Base-by-base conservation (phyloP, 1,140 invertebrate genomes). In the Samia ricini region DNA sequence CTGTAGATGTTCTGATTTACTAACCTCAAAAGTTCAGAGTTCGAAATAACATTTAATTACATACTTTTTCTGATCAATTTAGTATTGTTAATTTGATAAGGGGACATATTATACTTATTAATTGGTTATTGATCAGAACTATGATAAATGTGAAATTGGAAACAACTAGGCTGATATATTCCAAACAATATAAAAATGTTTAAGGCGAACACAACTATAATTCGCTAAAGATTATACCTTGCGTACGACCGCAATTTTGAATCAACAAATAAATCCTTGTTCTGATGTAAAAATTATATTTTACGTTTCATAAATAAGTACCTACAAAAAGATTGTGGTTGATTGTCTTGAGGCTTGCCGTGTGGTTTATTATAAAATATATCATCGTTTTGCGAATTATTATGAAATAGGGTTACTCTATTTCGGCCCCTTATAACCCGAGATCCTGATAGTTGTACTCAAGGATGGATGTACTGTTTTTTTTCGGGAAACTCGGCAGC, bases 201-300 rank as follows among this genome's bases (percentile, higher is more conserved):
- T 77, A 72, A 68, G 69, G 62, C 72, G 66, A 74, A 76, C 69
- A 59, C 69, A 77, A 72, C 63, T 60, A 72, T 83, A 83, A 81
- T 81, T 79, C 76, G 75, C 74, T 77, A 77, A 77, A 83, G 77
- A 83, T 83, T 81, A 81, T 69, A 83, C 63, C 68, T 74, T 79
- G 64, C 61, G 36, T 33, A 51, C 42, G 60, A 15, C 61, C 63
- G 69, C 12, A 42, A 61, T 62, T 61, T 59, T 63, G 52, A 58
- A 66, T 71, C 76, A 71, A 81, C 80, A 80, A 78, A 78, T 81
- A 82, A 82, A 76, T 74, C 78, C 71, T 65, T 1, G 55, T 64
- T 64, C 74, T 82, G 81, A 84, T 79, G 72, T 71, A 66, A 68
- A 84, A 84, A 84, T 84, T 84, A 81, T 84, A 80, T 82, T 84